These are phyloP conservation scores for Aepyceros melampus DNA, from an alignment of 2,113 vertebrate species.

Conservation along the genomic window DNA sequence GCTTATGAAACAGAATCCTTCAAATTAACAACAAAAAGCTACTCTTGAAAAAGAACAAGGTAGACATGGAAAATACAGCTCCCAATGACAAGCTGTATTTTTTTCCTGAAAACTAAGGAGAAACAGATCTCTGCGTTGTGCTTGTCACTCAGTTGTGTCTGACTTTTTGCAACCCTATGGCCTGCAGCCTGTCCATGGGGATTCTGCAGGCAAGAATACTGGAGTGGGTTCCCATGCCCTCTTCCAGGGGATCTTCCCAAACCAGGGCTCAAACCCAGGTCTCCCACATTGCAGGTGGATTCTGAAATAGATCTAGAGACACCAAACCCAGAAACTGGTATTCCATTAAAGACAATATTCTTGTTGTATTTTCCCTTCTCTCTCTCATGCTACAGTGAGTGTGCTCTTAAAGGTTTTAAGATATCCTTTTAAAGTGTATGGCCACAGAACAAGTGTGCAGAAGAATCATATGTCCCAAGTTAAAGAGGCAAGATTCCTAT, in stretches of 20 bases:
- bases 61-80: neutral
- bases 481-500: neutral
- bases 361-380: neutral
- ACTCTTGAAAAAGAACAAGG: neutral
- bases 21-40: neutral
- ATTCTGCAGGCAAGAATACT: neutral
- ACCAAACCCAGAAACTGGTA: neutral
- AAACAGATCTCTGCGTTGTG: neutral
- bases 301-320: neutral
- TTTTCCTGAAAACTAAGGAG: neutral
- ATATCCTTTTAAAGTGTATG: neutral
- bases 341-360: neutral
- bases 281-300: neutral
- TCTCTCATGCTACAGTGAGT: neutral
- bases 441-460: neutral
- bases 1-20: neutral
- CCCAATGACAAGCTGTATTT: neutral
- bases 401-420: neutral
- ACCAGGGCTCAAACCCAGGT: neutral
- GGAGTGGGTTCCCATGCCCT: neutral
- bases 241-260: neutral
- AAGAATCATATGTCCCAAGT: neutral
- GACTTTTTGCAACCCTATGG: no score
- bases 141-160: neutral
- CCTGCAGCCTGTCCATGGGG: no score